Conservation (phyloP, 2,888 invertebrate species). For the Parelbella ahira region DNA sequence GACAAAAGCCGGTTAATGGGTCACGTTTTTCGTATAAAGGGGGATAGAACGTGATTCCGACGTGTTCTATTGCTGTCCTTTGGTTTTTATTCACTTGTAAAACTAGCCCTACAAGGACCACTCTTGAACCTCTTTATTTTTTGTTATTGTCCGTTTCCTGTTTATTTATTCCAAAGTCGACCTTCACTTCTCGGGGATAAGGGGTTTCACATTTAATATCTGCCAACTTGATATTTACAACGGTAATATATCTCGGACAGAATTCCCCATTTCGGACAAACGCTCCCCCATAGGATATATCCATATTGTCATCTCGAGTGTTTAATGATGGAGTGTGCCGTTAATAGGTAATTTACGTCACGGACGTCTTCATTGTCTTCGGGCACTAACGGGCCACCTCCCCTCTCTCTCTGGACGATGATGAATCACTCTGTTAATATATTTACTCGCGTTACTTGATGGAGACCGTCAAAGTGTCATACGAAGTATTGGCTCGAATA, state of each 20-base stretch:
- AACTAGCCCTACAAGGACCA: constrained; percentile 8
- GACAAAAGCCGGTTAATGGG: constrained; percentile 22
- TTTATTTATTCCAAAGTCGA: background rate
- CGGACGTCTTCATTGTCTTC: constrained; percentile 26
- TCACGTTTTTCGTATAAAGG: constrained; percentile 20
- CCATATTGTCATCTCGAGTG: constrained; percentile 21
- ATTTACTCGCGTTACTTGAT: background rate
- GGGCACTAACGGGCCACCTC: constrained; percentile 1
- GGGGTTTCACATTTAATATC: background rate
- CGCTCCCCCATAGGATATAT: constrained; percentile 5
- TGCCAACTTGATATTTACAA: background rate
- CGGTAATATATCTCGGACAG: background rate
- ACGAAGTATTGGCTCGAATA: background rate
- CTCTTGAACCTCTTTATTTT: background rate
- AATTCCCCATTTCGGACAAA: constrained; percentile 4
- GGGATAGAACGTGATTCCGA: constrained; percentile 16
- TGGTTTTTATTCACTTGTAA: constrained; percentile 8
- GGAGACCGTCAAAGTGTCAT: background rate
- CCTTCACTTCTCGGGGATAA: background rate
- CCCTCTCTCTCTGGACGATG: constrained; percentile 13
- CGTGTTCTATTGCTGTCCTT: constrained; percentile 8
- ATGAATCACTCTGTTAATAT: constrained; percentile 1
- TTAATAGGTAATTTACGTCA: constrained; percentile 23
- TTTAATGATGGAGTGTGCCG: constrained; percentile 17
- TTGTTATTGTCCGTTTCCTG: background rate